phyloP scores from a whole-genome alignment of 2,888 invertebrate species.

The Hypomecis punctinalis region DNA sequence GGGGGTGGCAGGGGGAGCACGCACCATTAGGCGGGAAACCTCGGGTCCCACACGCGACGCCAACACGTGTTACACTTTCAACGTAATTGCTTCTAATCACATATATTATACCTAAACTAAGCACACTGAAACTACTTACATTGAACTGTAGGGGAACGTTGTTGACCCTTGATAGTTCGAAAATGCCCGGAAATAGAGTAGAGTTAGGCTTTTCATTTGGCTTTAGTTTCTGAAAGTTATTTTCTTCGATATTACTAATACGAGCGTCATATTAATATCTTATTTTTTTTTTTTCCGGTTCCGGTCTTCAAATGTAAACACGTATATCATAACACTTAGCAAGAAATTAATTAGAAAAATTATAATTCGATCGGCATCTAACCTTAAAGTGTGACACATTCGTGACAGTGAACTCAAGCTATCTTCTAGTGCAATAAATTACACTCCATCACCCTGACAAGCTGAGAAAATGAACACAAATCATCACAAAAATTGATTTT shows the following conservation, averaged over 20 bases:
- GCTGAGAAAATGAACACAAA: too few relatives aligned
- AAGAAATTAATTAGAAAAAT: too few relatives aligned
- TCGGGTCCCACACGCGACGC: constrained; percentile 72
- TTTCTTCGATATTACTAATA: not conserved
- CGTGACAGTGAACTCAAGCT: too few relatives aligned
- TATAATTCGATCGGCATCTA: too few relatives aligned
- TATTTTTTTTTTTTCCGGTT: too few relatives aligned
- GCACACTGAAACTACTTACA: constrained; percentile 44
- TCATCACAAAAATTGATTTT: too few relatives aligned
- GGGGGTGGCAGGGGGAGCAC: constrained; percentile 58
- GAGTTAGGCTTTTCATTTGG: constrained; percentile 6
- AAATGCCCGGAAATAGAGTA: constrained; percentile 9
- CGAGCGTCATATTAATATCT: not conserved
- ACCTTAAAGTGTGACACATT: too few relatives aligned
- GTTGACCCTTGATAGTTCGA: constrained; percentile 24
- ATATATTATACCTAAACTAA: constrained; percentile 52
- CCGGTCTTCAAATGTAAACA: too few relatives aligned
- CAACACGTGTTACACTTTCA: constrained; percentile 80
- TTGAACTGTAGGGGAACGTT: constrained; percentile 25
- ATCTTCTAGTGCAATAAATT: too few relatives aligned
- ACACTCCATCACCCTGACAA: too few relatives aligned
- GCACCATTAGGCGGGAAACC: constrained; percentile 78
- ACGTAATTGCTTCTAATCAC: constrained; percentile 81
- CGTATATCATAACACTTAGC: too few relatives aligned
- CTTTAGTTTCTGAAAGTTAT: constrained; percentile 5